phyloP scores from a whole-genome alignment of 2,888 invertebrate genomes.

The Onthophagus sagittarius region DNA sequence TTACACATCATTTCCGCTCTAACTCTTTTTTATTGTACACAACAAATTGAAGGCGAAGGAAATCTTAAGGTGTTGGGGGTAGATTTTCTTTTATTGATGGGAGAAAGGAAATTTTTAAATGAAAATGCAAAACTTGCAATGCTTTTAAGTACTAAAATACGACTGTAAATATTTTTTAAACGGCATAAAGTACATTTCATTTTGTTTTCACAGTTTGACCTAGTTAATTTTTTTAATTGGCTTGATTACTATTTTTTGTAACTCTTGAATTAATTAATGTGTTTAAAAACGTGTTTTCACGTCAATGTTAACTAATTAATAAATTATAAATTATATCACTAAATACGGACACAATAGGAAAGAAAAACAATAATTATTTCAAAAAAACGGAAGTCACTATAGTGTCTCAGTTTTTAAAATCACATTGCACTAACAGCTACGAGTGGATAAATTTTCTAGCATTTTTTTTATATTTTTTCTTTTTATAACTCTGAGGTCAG shows the following conservation, averaged over 20 bases:
- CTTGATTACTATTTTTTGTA: conserved; percentile 2
- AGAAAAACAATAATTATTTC: conserved; percentile 17
- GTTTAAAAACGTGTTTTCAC: conserved; percentile 29
- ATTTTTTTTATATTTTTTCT: conserved; percentile 2
- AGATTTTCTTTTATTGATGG: background rate
- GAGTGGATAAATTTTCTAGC: conserved; percentile 17
- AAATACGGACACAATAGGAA: conserved; percentile 24
- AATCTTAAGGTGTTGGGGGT: background rate
- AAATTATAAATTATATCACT: conserved; percentile 34
- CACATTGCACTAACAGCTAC: conserved; percentile 35
- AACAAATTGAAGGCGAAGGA: background rate
- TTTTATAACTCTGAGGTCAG: conserved; percentile 4
- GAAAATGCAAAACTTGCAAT: conserved; percentile 4
- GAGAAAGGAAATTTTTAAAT: conserved; percentile 3
- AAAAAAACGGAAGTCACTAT: conserved; percentile 32
- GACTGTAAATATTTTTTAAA: background rate
- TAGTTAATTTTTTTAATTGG: conserved; percentile 5
- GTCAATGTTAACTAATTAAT: conserved; percentile 30
- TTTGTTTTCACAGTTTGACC: too few relatives aligned
- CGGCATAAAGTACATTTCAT: too few relatives aligned
- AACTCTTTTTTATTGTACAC: background rate
- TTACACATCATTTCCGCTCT: background rate
- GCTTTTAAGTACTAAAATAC: conserved; percentile 5
- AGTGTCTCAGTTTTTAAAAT: conserved; percentile 32
- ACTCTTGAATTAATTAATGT: background rate